These are phyloP conservation scores for Rhipidura dahli DNA, from an alignment of 2,113 vertebrate genomes.

Conservation along the genomic window DNA sequence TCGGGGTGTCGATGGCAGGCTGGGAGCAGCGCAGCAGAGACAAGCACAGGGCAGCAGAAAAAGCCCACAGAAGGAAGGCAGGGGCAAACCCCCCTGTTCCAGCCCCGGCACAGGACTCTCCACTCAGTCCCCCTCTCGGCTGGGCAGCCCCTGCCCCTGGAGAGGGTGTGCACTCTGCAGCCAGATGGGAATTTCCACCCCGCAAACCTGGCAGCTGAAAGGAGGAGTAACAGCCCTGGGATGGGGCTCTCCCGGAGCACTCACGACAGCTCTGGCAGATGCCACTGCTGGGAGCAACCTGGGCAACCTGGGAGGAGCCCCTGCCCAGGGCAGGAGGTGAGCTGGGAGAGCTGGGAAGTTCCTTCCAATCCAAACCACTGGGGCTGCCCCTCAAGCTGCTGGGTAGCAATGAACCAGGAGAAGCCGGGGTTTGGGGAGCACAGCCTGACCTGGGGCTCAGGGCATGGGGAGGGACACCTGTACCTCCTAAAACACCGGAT, in stretches of 20 bases:
- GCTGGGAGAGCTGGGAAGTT: background rate
- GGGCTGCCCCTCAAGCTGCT: background rate
- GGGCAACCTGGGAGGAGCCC: background rate
- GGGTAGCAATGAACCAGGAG: background rate
- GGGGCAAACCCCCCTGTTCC: background rate
- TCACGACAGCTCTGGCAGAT: background rate
- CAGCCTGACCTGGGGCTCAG: background rate
- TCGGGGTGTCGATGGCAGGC: accelerated
- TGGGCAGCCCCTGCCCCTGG: accelerated
- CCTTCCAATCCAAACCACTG: background rate
- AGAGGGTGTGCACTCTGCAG: background rate
- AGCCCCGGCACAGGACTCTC: accelerated
- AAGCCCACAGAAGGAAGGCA: background rate
- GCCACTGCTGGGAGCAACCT: background rate
- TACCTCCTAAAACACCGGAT: background rate
- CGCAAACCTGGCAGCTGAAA: background rate
- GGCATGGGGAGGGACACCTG: background rate
- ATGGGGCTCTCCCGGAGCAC: no score
- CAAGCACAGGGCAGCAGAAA: background rate
- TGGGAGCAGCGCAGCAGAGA: background rate
- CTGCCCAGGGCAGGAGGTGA: background rate
- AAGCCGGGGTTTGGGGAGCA: background rate
- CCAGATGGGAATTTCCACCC: background rate
- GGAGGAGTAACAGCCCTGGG: background rate
- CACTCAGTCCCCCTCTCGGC: no score